phyloP scores from a whole-genome alignment of 2,113 vertebrate species.

The Atlantisia rogersi region DNA sequence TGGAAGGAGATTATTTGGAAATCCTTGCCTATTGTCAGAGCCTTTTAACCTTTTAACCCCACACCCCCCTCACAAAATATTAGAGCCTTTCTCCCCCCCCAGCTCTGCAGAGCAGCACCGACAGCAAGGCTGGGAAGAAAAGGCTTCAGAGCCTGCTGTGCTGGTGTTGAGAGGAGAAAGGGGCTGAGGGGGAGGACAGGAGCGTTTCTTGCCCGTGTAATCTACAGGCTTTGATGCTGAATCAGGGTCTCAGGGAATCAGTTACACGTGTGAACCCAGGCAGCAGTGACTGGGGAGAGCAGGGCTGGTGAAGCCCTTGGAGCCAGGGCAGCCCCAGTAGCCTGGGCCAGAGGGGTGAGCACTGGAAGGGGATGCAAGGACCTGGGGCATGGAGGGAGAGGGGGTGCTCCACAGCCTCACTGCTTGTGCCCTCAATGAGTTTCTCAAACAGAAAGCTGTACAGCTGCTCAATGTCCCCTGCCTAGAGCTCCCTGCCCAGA shows the following conservation, averaged over 20 bases:
- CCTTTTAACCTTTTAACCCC: background rate
- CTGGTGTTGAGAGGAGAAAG: background rate
- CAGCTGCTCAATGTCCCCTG: too few relatives aligned
- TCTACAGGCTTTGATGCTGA: background rate
- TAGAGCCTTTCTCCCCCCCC: background rate
- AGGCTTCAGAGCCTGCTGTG: background rate
- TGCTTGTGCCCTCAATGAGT: background rate
- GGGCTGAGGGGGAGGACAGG: background rate
- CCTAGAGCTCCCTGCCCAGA: too few relatives aligned
- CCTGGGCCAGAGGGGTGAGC: background rate
- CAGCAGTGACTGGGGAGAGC: background rate
- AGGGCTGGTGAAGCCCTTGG: background rate
- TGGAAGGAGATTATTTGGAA: slow-evolving; percentile 14
- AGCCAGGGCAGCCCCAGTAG: background rate
- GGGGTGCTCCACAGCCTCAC: background rate
- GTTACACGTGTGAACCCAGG: accelerated
- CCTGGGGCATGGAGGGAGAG: accelerated
- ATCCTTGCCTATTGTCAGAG: background rate
- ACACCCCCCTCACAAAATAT: background rate
- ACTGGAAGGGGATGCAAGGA: background rate
- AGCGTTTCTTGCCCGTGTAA: accelerated
- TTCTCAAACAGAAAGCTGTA: background rate
- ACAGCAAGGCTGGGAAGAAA: background rate
- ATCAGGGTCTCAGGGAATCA: accelerated
- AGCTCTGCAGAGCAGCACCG: background rate